Evolutionary conservation across 2,113 vertebrate species (phyloP).

Genomic region (mouse (Mus musculus)): GRCm39 chr5:123041001-123041500

Average conservation of each 20-base stretch:
- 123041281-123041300: background rate
- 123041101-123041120: background rate
- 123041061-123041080: background rate
- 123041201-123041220: background rate
- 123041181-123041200: background rate
- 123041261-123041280: background rate
- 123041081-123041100: background rate
- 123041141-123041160: background rate
- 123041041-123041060: background rate
- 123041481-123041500: background rate
- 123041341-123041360: background rate
- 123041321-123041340: background rate
- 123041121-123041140: background rate
- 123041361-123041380: background rate
- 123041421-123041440: background rate
- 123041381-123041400: slow-evolving; percentile 14
- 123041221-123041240: background rate
- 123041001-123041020: background rate
- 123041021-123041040: no score
- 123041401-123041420: background rate
- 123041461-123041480: background rate
- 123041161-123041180: background rate
- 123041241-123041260: background rate
- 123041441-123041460: background rate
- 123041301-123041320: background rate